A percentile compares a stretch with the other conserved stretches of the same genome.
phyloP scores from a whole-genome alignment of 2,113 vertebrate genomes.

The Petrocephalus microphthalmus region DNA sequence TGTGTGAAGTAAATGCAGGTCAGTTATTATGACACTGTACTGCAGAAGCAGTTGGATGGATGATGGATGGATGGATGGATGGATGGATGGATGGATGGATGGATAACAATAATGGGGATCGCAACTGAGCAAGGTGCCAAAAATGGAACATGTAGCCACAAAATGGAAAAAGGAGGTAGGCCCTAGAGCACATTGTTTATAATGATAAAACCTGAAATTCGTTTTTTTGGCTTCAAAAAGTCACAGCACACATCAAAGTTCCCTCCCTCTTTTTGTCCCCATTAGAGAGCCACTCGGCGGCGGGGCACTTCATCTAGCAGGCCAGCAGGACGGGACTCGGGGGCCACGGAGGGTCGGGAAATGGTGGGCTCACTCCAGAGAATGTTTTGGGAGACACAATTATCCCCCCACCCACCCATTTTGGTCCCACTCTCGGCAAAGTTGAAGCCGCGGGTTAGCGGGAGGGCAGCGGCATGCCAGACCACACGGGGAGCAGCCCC shows the following conservation, averaged over 20 bases:
- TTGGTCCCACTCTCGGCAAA: not conserved
- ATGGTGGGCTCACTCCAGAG: not conserved
- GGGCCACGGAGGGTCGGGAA: not conserved
- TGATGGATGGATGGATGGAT: not conserved
- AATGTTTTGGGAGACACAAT: not conserved
- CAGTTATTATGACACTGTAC: not conserved
- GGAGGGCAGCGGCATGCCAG: not conserved
- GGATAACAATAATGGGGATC: not conserved
- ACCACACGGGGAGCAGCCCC: not conserved
- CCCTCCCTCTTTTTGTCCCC: slow-evolving; percentile 6
- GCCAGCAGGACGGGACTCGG: not conserved
- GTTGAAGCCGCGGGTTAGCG: not conserved
- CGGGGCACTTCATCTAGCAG: not conserved
- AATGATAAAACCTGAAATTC: not conserved
- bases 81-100: not conserved
- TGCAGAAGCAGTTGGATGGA: not conserved
- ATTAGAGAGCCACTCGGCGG: not conserved
- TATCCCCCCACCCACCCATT: not conserved
- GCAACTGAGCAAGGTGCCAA: not conserved
- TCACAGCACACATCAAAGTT: not conserved
- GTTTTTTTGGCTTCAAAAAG: not conserved
- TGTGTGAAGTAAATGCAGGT: not conserved
- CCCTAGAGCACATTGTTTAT: not conserved
- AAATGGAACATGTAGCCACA: not conserved
- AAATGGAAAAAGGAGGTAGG: not conserved